These are phyloP conservation scores for Drosophila simulans DNA, from an alignment of 1,140 invertebrate genomes.

Conservation along the genomic window DNA sequence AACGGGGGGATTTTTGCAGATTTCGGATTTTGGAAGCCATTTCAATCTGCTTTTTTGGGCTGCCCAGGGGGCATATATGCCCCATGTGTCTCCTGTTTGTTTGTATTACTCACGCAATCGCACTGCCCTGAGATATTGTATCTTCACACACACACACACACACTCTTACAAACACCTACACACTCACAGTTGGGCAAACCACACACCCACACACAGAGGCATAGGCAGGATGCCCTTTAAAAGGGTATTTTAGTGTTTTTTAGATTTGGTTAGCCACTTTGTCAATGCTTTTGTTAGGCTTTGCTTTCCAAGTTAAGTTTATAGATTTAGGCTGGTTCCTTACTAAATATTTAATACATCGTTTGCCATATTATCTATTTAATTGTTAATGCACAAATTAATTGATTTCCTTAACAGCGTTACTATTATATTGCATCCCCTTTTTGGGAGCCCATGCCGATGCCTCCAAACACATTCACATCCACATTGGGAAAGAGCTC, in stretches of 20 bases:
- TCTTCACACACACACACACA: constrained; percentile 44
- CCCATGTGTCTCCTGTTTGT: constrained; percentile 56
- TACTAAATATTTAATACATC: too few species aligned
- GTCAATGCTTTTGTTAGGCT: too few species aligned
- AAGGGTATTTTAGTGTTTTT: background rate
- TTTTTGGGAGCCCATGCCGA: too few species aligned
- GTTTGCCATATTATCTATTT: too few species aligned
- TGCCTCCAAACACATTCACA: too few species aligned
- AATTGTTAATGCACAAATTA: too few species aligned
- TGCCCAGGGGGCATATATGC: constrained; percentile 31
- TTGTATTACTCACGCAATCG: constrained; percentile 65
- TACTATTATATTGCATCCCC: too few species aligned
- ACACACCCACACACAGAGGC: constrained; percentile 18
- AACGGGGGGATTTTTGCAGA: constrained; percentile 4
- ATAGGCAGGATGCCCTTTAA: background rate
- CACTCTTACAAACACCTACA: background rate
- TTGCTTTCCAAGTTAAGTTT: too few species aligned
- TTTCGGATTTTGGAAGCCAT: constrained; percentile 20
- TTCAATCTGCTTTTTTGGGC: constrained; percentile 48
- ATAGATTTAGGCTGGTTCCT: too few species aligned
- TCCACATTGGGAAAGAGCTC: constrained; percentile 23
- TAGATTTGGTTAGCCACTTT: too few species aligned
- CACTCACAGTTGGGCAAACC: background rate
- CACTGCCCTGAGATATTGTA: constrained; percentile 73
- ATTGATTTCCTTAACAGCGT: too few species aligned